phyloP scores from a whole-genome alignment of 2,888 invertebrate species.

The Odontothrips loti region DNA sequence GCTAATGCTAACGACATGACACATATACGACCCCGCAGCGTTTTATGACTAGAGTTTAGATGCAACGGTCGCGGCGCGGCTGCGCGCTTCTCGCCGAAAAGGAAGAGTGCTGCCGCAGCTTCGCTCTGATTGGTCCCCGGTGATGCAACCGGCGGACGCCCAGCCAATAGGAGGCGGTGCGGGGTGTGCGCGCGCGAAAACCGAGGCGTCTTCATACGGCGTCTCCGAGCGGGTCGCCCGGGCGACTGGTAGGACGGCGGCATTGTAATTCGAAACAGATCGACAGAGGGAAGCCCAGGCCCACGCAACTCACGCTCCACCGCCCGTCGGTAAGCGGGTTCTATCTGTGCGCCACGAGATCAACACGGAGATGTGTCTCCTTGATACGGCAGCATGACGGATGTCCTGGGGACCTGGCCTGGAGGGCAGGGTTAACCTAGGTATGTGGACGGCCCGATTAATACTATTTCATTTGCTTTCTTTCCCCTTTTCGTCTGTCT shows the following conservation, averaged over 20 bases:
- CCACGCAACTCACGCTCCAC: not conserved
- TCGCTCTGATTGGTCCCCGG: not conserved
- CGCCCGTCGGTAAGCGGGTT: not conserved
- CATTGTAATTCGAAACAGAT: conserved; percentile 18
- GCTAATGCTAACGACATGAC: conserved; percentile 9
- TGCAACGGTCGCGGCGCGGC: not conserved
- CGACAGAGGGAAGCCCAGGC: not conserved
- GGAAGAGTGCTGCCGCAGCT: not conserved
- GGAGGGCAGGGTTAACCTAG: too few species aligned
- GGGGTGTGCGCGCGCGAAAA: too few species aligned
- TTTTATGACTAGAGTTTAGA: conserved; percentile 14
- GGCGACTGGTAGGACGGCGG: not conserved
- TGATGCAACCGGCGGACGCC: not conserved
- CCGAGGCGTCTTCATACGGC: too few species aligned
- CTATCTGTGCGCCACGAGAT: too few species aligned
- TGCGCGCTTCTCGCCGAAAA: not conserved
- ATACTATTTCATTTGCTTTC: too few species aligned
- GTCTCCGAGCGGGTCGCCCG: not conserved
- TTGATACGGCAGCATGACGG: too few species aligned
- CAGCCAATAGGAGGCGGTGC: not conserved
- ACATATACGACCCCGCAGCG: conserved; percentile 1
- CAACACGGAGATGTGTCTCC: too few species aligned
- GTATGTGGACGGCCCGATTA: too few species aligned
- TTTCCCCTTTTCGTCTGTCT: too few species aligned
- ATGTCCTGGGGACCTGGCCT: too few species aligned